phyloP scores from a whole-genome alignment of 2,797 vertebrate genomes.

The Notoglanidium macrostoma region DNA sequence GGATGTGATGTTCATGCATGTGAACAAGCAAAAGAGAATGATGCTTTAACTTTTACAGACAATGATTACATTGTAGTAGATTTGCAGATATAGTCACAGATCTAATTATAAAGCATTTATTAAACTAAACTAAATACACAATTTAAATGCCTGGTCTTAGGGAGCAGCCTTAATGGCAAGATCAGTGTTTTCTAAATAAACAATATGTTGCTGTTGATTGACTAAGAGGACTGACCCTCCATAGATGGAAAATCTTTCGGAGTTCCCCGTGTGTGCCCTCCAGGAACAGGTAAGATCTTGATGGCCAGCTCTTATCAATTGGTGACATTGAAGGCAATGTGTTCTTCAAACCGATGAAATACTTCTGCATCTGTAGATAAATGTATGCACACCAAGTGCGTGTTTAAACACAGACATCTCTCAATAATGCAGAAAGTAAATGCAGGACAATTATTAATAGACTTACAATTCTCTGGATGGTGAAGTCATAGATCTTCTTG shows the following conservation, averaged over 20 bases:
- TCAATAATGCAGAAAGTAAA: slow-evolving; percentile 1
- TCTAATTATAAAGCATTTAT: background rate
- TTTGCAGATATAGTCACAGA: background rate
- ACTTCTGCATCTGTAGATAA: slow-evolving; percentile 87
- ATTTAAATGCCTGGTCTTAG: background rate
- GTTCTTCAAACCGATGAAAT: slow-evolving; percentile 90
- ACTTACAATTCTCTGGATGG: slow-evolving; percentile 95
- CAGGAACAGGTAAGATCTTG: slow-evolving; percentile 87
- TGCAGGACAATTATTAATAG: background rate
- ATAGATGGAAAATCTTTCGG: slow-evolving; percentile 90
- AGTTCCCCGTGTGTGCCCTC: slow-evolving; percentile 87
- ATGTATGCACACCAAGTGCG: background rate
- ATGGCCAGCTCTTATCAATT: slow-evolving; percentile 90
- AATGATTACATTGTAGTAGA: background rate
- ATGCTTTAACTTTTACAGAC: background rate
- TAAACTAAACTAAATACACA: background rate
- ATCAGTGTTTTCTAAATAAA: background rate
- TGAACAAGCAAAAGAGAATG: background rate
- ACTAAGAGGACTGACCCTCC: slow-evolving; percentile 82
- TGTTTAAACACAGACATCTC: background rate
- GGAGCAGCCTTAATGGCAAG: background rate
- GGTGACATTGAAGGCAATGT: slow-evolving; percentile 91
- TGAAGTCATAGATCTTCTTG: slow-evolving; percentile 95
- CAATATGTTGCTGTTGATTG: background rate
- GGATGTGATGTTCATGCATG: background rate